Conservation (phyloP, 1,140 invertebrate species). For the Chironomus tepperi region DNA sequence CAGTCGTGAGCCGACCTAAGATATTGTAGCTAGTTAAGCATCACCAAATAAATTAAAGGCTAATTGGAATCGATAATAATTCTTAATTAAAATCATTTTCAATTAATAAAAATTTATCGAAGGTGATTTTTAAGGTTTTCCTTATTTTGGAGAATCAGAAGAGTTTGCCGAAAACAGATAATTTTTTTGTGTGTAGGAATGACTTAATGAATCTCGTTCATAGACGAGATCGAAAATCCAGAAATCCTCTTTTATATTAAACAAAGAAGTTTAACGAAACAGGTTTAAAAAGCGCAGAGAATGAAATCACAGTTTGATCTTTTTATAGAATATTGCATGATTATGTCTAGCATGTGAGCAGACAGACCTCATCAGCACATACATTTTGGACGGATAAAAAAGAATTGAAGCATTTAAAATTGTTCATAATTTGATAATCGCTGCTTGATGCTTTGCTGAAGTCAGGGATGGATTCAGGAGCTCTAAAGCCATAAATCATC, state of each 20-base stretch:
- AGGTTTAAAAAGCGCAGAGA: not conserved
- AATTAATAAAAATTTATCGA: constrained; percentile 9
- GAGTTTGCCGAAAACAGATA: not conserved
- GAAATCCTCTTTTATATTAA: too few relatives aligned
- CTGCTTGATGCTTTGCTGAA: not conserved
- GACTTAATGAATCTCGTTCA: not conserved
- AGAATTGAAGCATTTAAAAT: not conserved
- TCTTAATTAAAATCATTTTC: constrained; percentile 18
- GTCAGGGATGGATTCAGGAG: too few relatives aligned
- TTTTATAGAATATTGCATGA: not conserved
- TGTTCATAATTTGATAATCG: constrained; percentile 13
- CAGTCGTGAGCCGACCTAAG: not conserved
- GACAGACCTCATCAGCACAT: too few relatives aligned
- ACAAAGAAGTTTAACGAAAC: not conserved
- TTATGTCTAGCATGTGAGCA: not conserved
- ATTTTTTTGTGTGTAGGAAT: not conserved
- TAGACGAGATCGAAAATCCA: too few relatives aligned
- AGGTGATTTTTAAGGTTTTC: not conserved
- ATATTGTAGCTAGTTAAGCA: not conserved
- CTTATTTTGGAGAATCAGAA: not conserved
- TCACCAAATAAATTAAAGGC: constrained; percentile 5
- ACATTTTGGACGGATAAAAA: not conserved
- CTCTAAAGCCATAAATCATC: too few relatives aligned
- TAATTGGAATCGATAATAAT: constrained; percentile 22
- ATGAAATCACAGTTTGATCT: constrained; percentile 23